Percentiles rank a stretch among this genome's conserved stretches.
These are phyloP conservation scores for Drosophila sulfurigaster DNA, from an alignment of 1,140 invertebrate genomes.

Conservation along the genomic window DNA sequence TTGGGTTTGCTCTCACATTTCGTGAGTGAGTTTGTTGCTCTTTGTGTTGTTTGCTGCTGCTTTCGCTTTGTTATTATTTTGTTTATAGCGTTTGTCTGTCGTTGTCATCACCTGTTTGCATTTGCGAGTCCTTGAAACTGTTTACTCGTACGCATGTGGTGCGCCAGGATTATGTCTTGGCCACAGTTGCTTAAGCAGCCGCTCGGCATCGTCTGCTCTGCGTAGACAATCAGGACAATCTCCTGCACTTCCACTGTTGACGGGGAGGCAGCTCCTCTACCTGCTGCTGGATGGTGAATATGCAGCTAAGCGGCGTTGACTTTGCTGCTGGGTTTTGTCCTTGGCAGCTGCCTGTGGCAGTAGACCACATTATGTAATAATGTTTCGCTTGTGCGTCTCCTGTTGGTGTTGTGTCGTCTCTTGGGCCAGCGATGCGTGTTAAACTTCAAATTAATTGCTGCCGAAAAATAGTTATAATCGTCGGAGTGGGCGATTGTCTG, in stretches of 20 bases:
- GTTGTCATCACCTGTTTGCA: slow-evolving; percentile 83
- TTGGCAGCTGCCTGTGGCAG: slow-evolving; percentile 12
- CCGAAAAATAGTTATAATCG: slow-evolving; percentile 65
- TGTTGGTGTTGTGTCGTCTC: slow-evolving; percentile 14
- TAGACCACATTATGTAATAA: slow-evolving; percentile 68
- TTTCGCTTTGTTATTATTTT: slow-evolving; percentile 79
- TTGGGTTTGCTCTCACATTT: slow-evolving; percentile 5
- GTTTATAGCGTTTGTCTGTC: slow-evolving; percentile 61
- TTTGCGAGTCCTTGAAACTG: slow-evolving; percentile 77
- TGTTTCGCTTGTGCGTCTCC: slow-evolving; percentile 39
- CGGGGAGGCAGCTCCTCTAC: not conserved
- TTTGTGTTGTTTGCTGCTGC: slow-evolving; percentile 37
- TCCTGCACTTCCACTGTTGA: not conserved
- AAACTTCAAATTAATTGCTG: slow-evolving; percentile 79
- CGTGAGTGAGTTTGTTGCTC: slow-evolving; percentile 33
- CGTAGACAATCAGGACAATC: slow-evolving; percentile 18
- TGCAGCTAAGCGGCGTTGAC: slow-evolving; percentile 30
- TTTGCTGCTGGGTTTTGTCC: slow-evolving; percentile 22
- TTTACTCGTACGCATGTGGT: slow-evolving; percentile 41
- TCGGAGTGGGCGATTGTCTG: slow-evolving; percentile 50
- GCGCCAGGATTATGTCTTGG: slow-evolving; percentile 52
- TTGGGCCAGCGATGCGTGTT: slow-evolving; percentile 48
- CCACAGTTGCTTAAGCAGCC: slow-evolving; percentile 49
- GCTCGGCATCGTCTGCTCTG: slow-evolving; percentile 20
- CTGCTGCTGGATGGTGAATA: not conserved